These are phyloP conservation scores for Tetramorium alpestre DNA, from an alignment of 1,140 invertebrate species.

Conservation along the genomic window DNA sequence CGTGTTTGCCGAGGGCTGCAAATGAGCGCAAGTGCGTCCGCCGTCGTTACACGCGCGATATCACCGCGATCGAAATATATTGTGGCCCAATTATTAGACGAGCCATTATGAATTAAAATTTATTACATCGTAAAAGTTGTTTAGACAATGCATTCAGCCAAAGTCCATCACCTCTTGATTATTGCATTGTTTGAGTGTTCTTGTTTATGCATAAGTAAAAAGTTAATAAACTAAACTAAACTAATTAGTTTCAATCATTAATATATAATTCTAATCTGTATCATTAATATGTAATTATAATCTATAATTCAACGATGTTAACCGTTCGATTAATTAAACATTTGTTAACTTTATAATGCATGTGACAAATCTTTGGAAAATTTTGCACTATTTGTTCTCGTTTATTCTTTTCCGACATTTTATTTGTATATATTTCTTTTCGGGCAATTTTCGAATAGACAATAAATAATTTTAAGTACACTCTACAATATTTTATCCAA, in stretches of 20 bases:
- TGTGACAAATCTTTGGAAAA: neutral
- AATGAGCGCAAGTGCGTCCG: neutral
- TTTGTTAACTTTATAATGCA: neutral
- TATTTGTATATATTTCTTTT: neutral
- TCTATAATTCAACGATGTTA: neutral
- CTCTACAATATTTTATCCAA: neutral
- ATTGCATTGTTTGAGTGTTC: neutral
- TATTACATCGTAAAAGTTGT: constrained; percentile 26
- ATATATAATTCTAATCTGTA: too few relatives aligned
- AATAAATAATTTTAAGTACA: neutral
- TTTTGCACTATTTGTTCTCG: neutral
- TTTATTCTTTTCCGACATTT: neutral
- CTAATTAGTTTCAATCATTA: neutral
- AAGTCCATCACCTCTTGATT: neutral
- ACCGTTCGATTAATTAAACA: neutral
- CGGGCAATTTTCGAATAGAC: too few relatives aligned
- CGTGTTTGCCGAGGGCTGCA: neutral
- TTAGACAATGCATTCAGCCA: neutral
- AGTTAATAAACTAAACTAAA: neutral
- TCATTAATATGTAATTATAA: too few relatives aligned
- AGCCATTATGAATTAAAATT: constrained; percentile 46
- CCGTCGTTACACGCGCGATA: constrained; percentile 3
- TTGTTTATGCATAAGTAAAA: neutral
- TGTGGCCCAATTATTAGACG: constrained; percentile 14
- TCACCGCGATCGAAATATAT: constrained; percentile 26